Evolutionary conservation across 2,113 vertebrate genomes (phyloP), one percentile per base, ranked within the genome.

Genomic region (Callocephalon fimbriatum): DNA sequence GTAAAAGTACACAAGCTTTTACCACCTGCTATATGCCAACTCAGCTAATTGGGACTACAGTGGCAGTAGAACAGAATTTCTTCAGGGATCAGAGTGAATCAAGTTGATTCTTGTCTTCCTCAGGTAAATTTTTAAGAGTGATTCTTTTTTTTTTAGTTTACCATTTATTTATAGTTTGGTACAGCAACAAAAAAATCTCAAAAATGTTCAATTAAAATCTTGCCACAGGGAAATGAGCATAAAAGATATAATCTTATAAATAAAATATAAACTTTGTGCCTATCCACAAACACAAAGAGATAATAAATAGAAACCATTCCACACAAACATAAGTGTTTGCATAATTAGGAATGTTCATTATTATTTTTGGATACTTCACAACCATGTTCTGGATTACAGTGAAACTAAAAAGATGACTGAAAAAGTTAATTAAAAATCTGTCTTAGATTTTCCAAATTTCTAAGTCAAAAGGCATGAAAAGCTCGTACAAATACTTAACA

Each of bases 391-490:
- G 83, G 45, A 86, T 83, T 51, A 31, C 18, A 73, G 35, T 61
- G 66, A 71, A 97, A 86, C 29, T 75, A 88, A 85, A 96, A 37
- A 70, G 31, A 96, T 67, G 53, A 7, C 45, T 86, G 61, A 59
- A 97, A 84, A 96, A 26, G 3, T 79, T 93, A 19, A 42, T 45
- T 62, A 21, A 65, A 88, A 94, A 94, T 86, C 63, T 93, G 65
- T 53, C 87, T 37, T 37, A 75, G 94, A 96, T 96, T 90, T 95
- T 96, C 54, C 65, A 91, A 66, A 84, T 85, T 85, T 63, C 45
- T 89, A 91, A 95, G 84, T 83, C 77, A 95, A 89, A 79, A 59
- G 65, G 71, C 87, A 97, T 95, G 95, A 97, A 96, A 95, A 91
- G 1, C 16, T 82, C 22, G 40, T 82, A 96, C 47, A 94, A 97